Conservation (phyloP, 2,888 invertebrate genomes). For the Eurytoma adleriae region DNA sequence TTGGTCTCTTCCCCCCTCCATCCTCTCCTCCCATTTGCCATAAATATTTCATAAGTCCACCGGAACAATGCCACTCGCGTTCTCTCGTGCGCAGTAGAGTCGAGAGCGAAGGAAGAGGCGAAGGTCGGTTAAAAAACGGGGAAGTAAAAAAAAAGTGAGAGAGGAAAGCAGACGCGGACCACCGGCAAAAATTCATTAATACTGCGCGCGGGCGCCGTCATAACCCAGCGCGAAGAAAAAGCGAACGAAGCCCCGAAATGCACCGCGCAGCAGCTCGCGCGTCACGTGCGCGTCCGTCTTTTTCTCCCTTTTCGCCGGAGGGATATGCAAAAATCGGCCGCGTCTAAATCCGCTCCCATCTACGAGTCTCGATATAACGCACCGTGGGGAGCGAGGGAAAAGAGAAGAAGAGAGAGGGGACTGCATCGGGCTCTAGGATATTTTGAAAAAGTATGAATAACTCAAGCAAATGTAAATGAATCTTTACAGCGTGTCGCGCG, state of each 20-base stretch:
- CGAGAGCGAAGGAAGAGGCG: not conserved
- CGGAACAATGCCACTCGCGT: conserved; percentile 34
- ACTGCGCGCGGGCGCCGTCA: not conserved
- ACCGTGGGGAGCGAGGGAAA: conserved; percentile 15
- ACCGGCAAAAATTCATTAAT: conserved; percentile 49
- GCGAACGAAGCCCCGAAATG: conserved; percentile 26
- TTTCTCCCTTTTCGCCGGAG: conserved; percentile 24
- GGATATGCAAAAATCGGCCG: conserved; percentile 48
- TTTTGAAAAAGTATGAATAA: conserved; percentile 65
- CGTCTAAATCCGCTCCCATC: conserved; percentile 36
- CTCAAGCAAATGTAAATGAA: conserved; percentile 62
- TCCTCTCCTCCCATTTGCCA: conserved; percentile 16
- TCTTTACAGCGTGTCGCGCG: conserved; percentile 33
- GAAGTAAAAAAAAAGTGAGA: not conserved
- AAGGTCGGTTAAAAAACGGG: not conserved
- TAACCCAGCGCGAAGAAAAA: not conserved
- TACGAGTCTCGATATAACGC: not conserved
- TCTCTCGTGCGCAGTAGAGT: conserved; percentile 28
- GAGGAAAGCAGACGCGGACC: not conserved
- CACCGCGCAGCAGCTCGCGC: conserved; percentile 11
- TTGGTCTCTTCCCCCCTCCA: conserved; percentile 11
- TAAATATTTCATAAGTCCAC: conserved; percentile 53
- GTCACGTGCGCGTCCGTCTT: conserved; percentile 51
- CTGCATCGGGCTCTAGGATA: conserved; percentile 34
- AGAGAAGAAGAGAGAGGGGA: not conserved